Evolutionary conservation across 1,140 invertebrate genomes (phyloP).

Genomic region (Manduca sexta): DNA sequence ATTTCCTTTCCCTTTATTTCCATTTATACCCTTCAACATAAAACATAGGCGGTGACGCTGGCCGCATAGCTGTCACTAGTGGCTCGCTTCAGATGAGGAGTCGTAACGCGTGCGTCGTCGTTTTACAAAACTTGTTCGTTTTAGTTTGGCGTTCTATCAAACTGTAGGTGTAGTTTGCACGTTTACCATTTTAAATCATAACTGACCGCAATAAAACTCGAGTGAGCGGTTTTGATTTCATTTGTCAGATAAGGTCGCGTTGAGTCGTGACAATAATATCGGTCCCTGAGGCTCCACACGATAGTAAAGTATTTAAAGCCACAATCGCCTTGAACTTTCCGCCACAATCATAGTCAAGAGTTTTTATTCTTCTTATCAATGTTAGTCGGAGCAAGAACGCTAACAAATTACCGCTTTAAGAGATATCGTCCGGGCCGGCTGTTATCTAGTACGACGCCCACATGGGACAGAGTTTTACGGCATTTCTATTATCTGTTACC

Average conservation of each 20-base stretch:
- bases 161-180: too few relatives aligned
- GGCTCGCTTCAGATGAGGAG: conserved; percentile 4
- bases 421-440: conserved; percentile 41
- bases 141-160: conserved; percentile 8
- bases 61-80: conserved; percentile 20
- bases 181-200: too few relatives aligned
- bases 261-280: too few relatives aligned
- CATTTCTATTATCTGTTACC: conserved; percentile 49
- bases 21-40: conserved; percentile 38
- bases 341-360: conserved; percentile 1
- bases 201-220: too few relatives aligned
- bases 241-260: too few relatives aligned
- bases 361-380: conserved; percentile 36
- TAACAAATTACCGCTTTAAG: conserved; percentile 60
- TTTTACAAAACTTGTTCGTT: conserved; percentile 8
- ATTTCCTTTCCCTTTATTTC: conserved; percentile 41
- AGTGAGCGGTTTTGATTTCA: too few relatives aligned
- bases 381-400: conserved; percentile 30
- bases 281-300: too few relatives aligned
- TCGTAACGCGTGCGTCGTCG: conserved; percentile 3
- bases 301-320: neutral
- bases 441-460: conserved; percentile 52
- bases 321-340: conserved; percentile 16
- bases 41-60: conserved; percentile 35
- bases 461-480: conserved; percentile 47